phyloP scores from a whole-genome alignment of 2,888 invertebrate genomes.

The Choreutis nemorana region DNA sequence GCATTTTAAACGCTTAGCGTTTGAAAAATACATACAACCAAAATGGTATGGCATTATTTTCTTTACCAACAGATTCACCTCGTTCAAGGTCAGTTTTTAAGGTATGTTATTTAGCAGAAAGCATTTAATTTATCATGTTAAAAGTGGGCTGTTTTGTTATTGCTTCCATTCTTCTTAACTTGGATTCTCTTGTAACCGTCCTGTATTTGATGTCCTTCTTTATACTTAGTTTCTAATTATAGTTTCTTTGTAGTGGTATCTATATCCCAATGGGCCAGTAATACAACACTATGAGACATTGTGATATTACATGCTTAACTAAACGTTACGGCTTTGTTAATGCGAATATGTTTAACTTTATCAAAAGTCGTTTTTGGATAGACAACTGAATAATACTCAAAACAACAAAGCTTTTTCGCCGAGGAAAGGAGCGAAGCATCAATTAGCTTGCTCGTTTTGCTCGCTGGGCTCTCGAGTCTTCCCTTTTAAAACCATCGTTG shows the following conservation, averaged over 20 bases:
- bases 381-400: too few species aligned
- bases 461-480: too few species aligned
- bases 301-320: conserved; percentile 53
- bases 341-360: too few species aligned
- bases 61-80: conserved; percentile 39
- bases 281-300: conserved; percentile 56
- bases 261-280: conserved; percentile 59
- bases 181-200: conserved; percentile 50
- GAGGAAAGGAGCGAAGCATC: too few species aligned
- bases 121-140: conserved; percentile 46
- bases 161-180: conserved; percentile 33
- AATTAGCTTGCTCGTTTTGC: too few species aligned
- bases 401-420: too few species aligned
- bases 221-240: conserved; percentile 59
- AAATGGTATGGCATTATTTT: conserved; percentile 44
- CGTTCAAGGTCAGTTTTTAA: conserved; percentile 51
- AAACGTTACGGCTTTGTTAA: too few species aligned
- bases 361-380: too few species aligned
- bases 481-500: too few species aligned
- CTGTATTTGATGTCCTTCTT: conserved; percentile 53
- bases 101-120: conserved; percentile 35
- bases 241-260: conserved; percentile 39
- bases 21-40: conserved; percentile 24
- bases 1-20: conserved; percentile 28
- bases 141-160: conserved; percentile 42